These are phyloP conservation scores for Ameiurus melas DNA, from an alignment of 2,113 vertebrate genomes.

Conservation along the genomic window DNA sequence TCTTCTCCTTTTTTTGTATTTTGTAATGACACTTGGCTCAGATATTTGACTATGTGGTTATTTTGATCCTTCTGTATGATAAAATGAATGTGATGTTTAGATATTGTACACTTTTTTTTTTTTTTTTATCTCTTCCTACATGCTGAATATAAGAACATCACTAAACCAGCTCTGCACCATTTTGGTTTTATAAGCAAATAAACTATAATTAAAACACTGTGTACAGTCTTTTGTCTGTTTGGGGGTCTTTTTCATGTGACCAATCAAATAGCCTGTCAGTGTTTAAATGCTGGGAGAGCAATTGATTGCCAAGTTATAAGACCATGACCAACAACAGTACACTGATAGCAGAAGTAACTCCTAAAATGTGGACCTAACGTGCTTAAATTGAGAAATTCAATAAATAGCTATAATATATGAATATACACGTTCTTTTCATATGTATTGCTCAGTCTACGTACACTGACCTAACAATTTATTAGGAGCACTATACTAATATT, in stretches of 20 bases:
- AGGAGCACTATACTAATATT: background rate
- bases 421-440: background rate
- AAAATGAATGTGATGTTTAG: slow-evolving; percentile 67
- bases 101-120: slow-evolving; percentile 73
- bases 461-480: background rate
- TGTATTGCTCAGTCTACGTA: background rate
- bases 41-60: slow-evolving; percentile 68
- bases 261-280: background rate
- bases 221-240: slow-evolving; percentile 23
- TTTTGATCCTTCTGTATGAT: slow-evolving; percentile 68
- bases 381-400: background rate
- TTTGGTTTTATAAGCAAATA: slow-evolving; percentile 78
- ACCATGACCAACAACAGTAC: background rate
- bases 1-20: slow-evolving; percentile 56
- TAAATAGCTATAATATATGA: background rate
- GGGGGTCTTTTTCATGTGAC: background rate
- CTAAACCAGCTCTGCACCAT: slow-evolving; percentile 70
- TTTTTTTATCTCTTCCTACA: slow-evolving; percentile 76
- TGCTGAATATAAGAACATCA: slow-evolving; percentile 69
- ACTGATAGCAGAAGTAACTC: background rate
- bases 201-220: slow-evolving; percentile 59
- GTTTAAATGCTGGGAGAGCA: background rate
- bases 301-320: background rate
- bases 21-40: slow-evolving; percentile 59
- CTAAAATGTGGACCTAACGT: background rate